phyloP scores from a whole-genome alignment of 2,113 vertebrate genomes.

The Synchiropus splendidus region DNA sequence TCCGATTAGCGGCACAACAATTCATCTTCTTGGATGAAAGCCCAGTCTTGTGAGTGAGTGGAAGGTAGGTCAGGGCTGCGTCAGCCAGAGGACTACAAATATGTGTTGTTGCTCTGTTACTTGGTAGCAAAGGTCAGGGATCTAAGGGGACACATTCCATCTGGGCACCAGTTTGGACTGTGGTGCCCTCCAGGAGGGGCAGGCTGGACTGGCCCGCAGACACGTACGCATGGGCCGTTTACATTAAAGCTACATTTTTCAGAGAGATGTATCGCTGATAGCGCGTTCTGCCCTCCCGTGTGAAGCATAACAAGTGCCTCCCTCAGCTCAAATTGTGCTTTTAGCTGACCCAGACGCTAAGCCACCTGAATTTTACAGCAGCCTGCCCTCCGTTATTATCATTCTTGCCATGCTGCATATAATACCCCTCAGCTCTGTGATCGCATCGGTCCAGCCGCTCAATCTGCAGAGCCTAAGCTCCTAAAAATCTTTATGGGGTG shows the following conservation, averaged over 20 bases:
- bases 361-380: slow-evolving; percentile 18
- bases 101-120: slow-evolving; percentile 5
- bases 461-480: background rate
- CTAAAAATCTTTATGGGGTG: background rate
- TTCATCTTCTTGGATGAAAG: slow-evolving; percentile 1
- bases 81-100: background rate
- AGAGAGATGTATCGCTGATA: slow-evolving; percentile 18
- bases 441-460: slow-evolving; percentile 8
- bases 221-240: slow-evolving; percentile 34
- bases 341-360: slow-evolving; percentile 8
- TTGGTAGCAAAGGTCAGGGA: slow-evolving; percentile 15
- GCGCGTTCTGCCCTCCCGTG: slow-evolving; percentile 1
- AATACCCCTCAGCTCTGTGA: slow-evolving; percentile 13
- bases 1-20: background rate
- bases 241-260: slow-evolving; percentile 32
- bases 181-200: slow-evolving; percentile 1
- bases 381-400: slow-evolving; percentile 30
- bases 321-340: slow-evolving; percentile 6
- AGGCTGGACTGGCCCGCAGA: slow-evolving; percentile 13
- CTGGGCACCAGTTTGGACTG: slow-evolving; percentile 27
- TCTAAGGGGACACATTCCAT: slow-evolving; percentile 7
- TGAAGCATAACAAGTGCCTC: slow-evolving; percentile 11
- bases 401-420: slow-evolving; percentile 26
- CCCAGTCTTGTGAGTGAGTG: slow-evolving; percentile 6
- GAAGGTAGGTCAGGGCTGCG: background rate